Evolutionary conservation across 1,140 invertebrate species (phyloP), one percentile per base, ranked within the genome.

Genomic region (Mesaphorura yosii): DNA sequence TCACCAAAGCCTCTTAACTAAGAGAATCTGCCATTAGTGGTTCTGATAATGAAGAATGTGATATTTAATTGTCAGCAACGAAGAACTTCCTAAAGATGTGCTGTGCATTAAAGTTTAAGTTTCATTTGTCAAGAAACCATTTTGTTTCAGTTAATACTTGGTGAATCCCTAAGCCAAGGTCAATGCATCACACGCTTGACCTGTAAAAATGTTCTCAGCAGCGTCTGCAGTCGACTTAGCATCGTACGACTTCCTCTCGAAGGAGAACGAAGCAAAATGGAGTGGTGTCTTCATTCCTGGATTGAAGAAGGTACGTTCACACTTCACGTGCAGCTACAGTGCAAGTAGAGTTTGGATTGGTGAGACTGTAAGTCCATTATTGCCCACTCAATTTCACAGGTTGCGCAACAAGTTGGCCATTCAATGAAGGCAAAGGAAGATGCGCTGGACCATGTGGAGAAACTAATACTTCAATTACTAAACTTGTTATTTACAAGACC

Each of bases 361-460:
- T n/a, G n/a, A n/a, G n/a, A n/a, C n/a, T n/a, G n/a, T n/a, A n/a
- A n/a, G n/a, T n/a, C n/a, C n/a, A n/a, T n/a, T n/a, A n/a, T n/a
- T n/a, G n/a, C n/a, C n/a, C n/a, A n/a, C 26, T 53, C 14, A 44
- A 52, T 48, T 2, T 67, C 67, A 45, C 56, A 91, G 88, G 86
- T 94, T 55, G 74, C 91, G 70, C 82, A 87, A 64, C 86, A 91
- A 72, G 86, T 92, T 46, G 88, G 95, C 72, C 85, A 88, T 34
- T 49, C 48, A 5, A 49, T 50, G 7, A 80, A 77, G 57, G 87
- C 87, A 20, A 79, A 84, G 65, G 84, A 92, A 62, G 90, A 92
- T 74, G 91, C 91, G 1, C 73, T 96, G 59, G 79, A 89, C 49
- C 95, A 92, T 69, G 87, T 96, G 41, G 92, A 97, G 72, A 82